These are phyloP conservation scores for Vannuccia rotundouncinata DNA, from an alignment of 2,888 invertebrate genomes.

Conservation along the genomic window DNA sequence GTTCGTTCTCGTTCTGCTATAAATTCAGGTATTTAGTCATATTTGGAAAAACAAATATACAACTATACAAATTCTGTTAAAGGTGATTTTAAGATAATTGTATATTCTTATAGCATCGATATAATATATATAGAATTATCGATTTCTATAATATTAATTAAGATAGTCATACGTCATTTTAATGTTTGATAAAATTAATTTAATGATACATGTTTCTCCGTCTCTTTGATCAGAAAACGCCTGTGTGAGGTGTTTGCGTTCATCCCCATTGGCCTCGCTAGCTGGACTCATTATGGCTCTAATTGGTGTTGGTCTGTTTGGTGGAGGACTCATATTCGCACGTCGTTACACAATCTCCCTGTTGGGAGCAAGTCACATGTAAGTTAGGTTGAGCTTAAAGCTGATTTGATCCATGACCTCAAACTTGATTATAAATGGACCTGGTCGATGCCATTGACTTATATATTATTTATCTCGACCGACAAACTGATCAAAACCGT, in stretches of 20 bases:
- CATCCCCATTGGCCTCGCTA: constrained; percentile 33
- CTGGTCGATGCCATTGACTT: neutral
- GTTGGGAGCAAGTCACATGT: neutral
- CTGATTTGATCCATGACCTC: neutral
- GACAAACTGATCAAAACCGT: no score
- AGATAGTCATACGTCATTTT: no score
- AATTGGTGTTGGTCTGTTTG: constrained; percentile 32
- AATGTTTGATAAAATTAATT: no score
- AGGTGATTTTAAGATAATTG: no score
- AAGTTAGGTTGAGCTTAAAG: neutral
- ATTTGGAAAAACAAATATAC: no score
- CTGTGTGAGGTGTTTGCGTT: constrained; percentile 36
- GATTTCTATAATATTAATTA: no score
- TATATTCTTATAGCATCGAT: no score
- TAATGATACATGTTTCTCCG: no score
- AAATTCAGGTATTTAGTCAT: no score
- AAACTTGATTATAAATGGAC: neutral
- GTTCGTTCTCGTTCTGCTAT: no score
- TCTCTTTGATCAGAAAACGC: constrained; percentile 34
- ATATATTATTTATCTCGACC: neutral
- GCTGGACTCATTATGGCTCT: constrained; percentile 31
- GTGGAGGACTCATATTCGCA: constrained; percentile 32
- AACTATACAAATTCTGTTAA: no score
- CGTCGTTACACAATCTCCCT: neutral
- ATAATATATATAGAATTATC: no score